phyloP scores from a whole-genome alignment of 2,113 vertebrate genomes.

The Sebastes schlegelii region DNA sequence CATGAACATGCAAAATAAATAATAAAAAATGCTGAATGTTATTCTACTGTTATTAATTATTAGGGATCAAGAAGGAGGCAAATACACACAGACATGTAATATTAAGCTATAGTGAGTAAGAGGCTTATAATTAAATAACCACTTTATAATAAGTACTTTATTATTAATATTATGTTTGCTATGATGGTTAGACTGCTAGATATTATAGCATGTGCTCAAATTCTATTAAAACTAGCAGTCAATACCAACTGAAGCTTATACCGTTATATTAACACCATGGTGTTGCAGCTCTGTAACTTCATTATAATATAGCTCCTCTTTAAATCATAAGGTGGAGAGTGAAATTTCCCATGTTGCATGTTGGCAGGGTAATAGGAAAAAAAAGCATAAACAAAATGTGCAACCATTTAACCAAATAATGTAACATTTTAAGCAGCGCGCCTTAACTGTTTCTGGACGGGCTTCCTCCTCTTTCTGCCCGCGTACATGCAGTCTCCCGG shows the following conservation, averaged over 20 bases:
- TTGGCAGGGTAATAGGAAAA: neutral
- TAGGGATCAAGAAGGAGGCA: neutral
- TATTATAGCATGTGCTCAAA: neutral
- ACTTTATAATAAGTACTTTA: neutral
- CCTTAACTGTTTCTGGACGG: constrained; percentile 96
- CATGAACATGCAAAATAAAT: neutral
- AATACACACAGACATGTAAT: neutral
- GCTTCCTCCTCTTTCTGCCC: constrained; percentile 94
- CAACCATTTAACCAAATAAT: neutral
- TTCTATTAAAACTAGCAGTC: neutral
- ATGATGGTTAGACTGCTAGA: neutral
- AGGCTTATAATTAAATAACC: neutral
- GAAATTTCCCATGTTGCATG: neutral
- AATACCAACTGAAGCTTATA: neutral
- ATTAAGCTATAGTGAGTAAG: neutral
- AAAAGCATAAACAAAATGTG: neutral
- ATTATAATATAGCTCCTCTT: neutral
- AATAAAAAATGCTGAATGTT: neutral
- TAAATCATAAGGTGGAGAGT: neutral
- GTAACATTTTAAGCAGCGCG: constrained; percentile 5
- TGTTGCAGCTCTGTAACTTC: neutral
- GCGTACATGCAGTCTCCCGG: constrained; percentile 95
- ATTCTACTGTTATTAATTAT: neutral
- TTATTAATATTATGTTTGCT: neutral
- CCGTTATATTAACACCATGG: constrained; percentile 7